Evolutionary conservation across 2,113 vertebrate species (phyloP), one percentile per base, ranked within the genome.

Genomic region (Anser cygnoides): DNA sequence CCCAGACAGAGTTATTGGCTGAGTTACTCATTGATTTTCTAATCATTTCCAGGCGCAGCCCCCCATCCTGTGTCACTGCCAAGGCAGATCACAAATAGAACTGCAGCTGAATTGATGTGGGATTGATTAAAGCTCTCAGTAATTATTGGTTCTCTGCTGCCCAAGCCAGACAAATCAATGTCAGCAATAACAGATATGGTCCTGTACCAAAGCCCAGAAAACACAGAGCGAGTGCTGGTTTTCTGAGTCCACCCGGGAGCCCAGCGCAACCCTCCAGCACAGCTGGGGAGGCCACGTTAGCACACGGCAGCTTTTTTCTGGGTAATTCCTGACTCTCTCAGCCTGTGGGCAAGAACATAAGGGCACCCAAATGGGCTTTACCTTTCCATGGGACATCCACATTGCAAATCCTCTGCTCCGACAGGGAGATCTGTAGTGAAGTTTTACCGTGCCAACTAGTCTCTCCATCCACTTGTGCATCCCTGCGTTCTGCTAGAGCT

Each of bases 91-190:
- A 2, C 93, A 97, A 96, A 98, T 90, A 96, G 97, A 97, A 93
- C 58, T 46, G 94, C 91, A 70, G 92, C 96, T 97, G 84, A 97
- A 97, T 93, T 97, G 97, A 97, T 92, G 93, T 29, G 76, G 90
- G 55, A 97, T 98, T 97, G 98, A 98, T 98, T 98, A 97, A 97
- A 97, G 95, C 96, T 97, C 97, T 90, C 86, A 17, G 14, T 97
- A 97, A 97, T 98, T 97, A 98, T 94, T 91, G 94, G 93, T 86
- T 95, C 89, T 95, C 31, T 70, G 92, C 90, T 88, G 94, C 88
- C 85, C n/a, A 2, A 79, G 92, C 92, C 96, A 96, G 97, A 89
- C 95, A 90, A 87, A 97, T 98, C 97, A 97, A 97, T 97, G 95
- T 73, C 67, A 58, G 88, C 90, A 74, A 88, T 95, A 95, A 92